Evolutionary conservation across 2,797 vertebrate species (phyloP).

Genomic region (Dipus sagitta): DNA sequence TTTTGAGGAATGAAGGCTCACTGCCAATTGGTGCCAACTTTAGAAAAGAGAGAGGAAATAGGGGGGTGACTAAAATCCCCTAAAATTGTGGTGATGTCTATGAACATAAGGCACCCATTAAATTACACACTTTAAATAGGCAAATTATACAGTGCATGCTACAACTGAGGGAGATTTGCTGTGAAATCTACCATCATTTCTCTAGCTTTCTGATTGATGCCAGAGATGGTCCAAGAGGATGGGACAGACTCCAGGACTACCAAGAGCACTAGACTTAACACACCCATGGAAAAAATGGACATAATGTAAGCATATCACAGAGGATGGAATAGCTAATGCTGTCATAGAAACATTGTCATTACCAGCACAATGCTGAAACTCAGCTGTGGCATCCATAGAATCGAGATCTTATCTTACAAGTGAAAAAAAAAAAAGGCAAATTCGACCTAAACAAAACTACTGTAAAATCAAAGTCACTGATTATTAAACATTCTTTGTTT

Average conservation of each 20-base stretch:
- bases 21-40: background rate
- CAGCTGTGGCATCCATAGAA: background rate
- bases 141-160: background rate
- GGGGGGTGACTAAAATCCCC: background rate
- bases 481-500: background rate
- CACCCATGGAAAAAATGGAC: background rate
- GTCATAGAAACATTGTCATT: background rate
- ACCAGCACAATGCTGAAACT: background rate
- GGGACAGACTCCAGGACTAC: background rate
- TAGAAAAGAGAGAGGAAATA: background rate
- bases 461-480: background rate
- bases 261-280: background rate
- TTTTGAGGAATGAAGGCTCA: background rate
- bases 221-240: background rate
- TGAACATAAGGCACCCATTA: background rate
- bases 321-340: background rate
- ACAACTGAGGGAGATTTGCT: background rate
- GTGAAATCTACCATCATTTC: background rate
- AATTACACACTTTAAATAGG: background rate
- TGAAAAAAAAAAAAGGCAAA: slow-evolving; percentile 8
- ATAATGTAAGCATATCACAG: background rate
- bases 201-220: background rate
- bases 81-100: background rate
- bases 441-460: background rate
- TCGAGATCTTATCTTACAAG: background rate